phyloP scores from a whole-genome alignment of 2,113 vertebrate genomes.

The Polyodon spathula region DNA sequence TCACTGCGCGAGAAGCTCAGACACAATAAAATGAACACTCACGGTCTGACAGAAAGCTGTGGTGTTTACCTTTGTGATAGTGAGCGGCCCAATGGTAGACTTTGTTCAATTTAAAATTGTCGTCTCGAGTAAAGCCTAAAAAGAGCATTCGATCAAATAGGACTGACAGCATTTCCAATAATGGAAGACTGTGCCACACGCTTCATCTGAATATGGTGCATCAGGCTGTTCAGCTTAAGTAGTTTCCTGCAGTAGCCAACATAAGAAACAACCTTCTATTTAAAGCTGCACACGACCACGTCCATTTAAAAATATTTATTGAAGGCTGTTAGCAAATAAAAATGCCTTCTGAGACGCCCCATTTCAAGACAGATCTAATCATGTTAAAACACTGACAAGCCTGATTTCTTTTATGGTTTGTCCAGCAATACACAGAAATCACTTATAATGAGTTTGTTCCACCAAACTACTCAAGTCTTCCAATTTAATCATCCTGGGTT shows the following conservation, averaged over 20 bases:
- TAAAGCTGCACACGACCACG: neutral
- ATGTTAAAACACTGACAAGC: constrained; percentile 46
- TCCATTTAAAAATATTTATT: constrained; percentile 22
- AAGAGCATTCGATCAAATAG: constrained; percentile 9
- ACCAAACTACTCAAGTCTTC: constrained; percentile 35
- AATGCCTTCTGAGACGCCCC: neutral
- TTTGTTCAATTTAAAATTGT: constrained; percentile 24
- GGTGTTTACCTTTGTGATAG: constrained; percentile 5
- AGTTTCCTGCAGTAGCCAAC: neutral
- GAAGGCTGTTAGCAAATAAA: constrained; percentile 23
- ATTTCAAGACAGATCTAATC: constrained; percentile 26
- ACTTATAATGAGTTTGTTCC: constrained; percentile 46
- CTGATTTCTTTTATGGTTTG: constrained; percentile 34
- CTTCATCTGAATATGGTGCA: constrained; percentile 1
- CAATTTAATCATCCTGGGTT: constrained; percentile 33
- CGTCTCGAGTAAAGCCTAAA: constrained; percentile 4
- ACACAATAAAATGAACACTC: constrained; percentile 4
- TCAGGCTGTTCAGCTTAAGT: neutral
- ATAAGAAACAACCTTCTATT: constrained; percentile 14
- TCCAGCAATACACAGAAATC: constrained; percentile 36
- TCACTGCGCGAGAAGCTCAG: neutral
- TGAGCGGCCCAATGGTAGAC: constrained; percentile 14
- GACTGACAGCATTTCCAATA: constrained; percentile 13
- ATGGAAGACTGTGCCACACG: constrained; percentile 9
- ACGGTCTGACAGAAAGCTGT: constrained; percentile 9